Evolutionary conservation across 2,888 invertebrate species (phyloP), one percentile per base, ranked within the genome.

Genomic region (Lysandra bellargus): DNA sequence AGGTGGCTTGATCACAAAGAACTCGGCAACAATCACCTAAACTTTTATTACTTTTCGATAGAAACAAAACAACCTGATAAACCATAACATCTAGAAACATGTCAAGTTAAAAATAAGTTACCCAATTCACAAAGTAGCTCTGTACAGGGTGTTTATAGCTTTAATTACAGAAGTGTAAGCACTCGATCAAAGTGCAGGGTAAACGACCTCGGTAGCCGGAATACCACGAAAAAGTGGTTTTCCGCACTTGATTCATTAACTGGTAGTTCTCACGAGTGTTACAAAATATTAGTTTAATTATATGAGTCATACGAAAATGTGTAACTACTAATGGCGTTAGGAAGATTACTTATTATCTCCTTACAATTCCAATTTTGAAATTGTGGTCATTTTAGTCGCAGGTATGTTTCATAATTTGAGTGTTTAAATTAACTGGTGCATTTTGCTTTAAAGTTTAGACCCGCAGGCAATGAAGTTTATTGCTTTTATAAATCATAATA

Each of bases 141-240:
- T 17, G 9, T 49, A 40, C 6, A n/a, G n/a, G 23, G 9, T 23
- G 7, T 57, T 57, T 57, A 57, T 57, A 40, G n/a, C 14, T 44
- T 44, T 75, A 75, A 75, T 44, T 75, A 30, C 12, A 75, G 49
- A 5, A 75, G n/a, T 33, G 74, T 74, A 74, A 74, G 40, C 44
- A 49, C 12, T 23, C 49, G 49, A 75, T 49, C 49, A 44, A 49
- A 57, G 57, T 14, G 49, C 57, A 49, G 14, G 53, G 49, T 75
- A 2, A 76, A 76, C 33, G 76, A 2, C 76, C 76, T 57, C 76
- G 5, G 23, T 57, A 53, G 44, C 57, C 57, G 76, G 57, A 33
- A 53, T 1, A 33, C 23, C 53, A 76, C 76, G 57, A 76, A 76
- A 76, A 76, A 76, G 76, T 76, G 76, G 76, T 76, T 44, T 44